These are phyloP conservation scores for Pherbina coryleti DNA, from an alignment of 2,888 invertebrate genomes.

Conservation along the genomic window DNA sequence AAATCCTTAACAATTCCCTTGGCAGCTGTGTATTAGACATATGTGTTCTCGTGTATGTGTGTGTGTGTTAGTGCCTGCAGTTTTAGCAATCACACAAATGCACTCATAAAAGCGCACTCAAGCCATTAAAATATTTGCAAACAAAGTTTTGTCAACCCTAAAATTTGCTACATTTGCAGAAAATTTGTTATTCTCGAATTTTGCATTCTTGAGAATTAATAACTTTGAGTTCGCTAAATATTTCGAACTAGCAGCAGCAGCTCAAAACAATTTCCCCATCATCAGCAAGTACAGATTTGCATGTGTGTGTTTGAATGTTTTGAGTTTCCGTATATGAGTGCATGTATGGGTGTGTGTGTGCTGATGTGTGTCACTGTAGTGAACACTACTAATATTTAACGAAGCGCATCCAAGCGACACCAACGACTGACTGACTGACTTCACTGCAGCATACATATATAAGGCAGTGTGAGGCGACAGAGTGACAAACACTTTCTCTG, in stretches of 20 bases:
- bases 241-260: background rate
- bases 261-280: background rate
- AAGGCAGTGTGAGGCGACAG: no score
- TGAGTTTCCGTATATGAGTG: background rate
- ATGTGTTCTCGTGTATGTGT: no score
- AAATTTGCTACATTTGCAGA: conserved; percentile 31
- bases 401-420: no score
- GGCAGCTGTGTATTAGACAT: background rate
- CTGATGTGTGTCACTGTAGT: no score
- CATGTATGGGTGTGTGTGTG: conserved; percentile 8
- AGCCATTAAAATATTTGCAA: conserved; percentile 35
- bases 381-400: no score
- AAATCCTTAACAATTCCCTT: no score
- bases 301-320: background rate
- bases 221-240: no score
- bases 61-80: no score
- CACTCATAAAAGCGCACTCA: background rate
- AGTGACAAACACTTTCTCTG: no score
- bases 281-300: background rate
- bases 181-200: conserved; percentile 15
- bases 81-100: background rate
- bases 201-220: background rate
- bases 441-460: no score
- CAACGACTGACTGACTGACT: no score
- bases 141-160: conserved; percentile 33